Percentiles rank a stretch among this genome's conserved stretches.
Evolutionary conservation across 1,140 invertebrate species (phyloP).

Genomic region (Vollenhovia emeryi): DNA sequence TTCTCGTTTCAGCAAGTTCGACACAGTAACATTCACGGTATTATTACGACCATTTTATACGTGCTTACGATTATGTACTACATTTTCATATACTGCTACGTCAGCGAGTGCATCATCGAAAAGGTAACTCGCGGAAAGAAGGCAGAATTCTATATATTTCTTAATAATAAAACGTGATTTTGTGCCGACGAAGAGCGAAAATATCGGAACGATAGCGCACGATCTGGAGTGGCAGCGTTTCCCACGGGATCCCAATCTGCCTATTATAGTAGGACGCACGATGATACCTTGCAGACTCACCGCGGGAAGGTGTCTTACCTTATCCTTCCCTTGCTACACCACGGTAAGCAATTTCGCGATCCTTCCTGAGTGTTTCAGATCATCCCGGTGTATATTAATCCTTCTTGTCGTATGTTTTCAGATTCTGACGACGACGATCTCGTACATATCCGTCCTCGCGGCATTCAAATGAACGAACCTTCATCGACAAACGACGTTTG

Average conservation of each 20-base stretch:
- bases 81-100: background rate
- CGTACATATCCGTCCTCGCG: background rate
- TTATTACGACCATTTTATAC: background rate
- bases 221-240: background rate
- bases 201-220: background rate
- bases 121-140: background rate
- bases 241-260: background rate
- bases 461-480: background rate
- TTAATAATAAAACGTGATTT: background rate
- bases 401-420: background rate
- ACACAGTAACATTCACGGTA: background rate
- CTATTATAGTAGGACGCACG: background rate
- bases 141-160: background rate
- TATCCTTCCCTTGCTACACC: background rate
- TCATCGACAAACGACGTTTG: background rate
- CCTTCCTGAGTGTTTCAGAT: background rate
- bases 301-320: background rate
- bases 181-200: background rate
- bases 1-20: background rate
- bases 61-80: background rate
- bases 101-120: background rate
- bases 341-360: background rate
- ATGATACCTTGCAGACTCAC: background rate
- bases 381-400: background rate
- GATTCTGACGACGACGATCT: background rate